phyloP scores from a whole-genome alignment of 2,797 vertebrate species.

The Spea hammondii region DNA sequence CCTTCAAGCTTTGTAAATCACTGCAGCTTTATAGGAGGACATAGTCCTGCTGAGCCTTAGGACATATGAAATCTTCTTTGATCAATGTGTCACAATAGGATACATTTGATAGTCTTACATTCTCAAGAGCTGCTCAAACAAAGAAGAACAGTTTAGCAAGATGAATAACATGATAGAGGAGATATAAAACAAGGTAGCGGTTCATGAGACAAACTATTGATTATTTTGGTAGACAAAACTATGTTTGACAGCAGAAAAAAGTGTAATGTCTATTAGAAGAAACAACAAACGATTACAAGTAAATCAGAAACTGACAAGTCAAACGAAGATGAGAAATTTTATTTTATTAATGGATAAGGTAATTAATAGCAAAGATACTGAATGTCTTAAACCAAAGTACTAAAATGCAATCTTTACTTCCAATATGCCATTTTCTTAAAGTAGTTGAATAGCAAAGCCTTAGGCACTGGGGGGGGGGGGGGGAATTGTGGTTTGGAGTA shows the following conservation, averaged over 20 bases:
- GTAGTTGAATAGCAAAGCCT: too few species aligned
- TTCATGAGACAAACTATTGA: background rate
- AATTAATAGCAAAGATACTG: too few species aligned
- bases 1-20: background rate
- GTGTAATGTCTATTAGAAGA: background rate
- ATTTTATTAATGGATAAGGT: background rate
- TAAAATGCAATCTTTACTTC: too few species aligned
- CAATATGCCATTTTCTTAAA: too few species aligned
- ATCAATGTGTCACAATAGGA: background rate
- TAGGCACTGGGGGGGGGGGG: too few species aligned
- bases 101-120: background rate
- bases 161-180: constrained; percentile 11
- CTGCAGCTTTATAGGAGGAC: background rate
- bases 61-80: background rate
- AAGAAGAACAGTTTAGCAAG: background rate
- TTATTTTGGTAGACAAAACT: constrained; percentile 7
- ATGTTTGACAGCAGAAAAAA: constrained; percentile 4
- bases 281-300: background rate
- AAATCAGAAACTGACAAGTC: background rate
- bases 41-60: background rate
- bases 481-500: too few species aligned
- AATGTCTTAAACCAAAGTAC: too few species aligned
- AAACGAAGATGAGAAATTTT: background rate
- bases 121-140: background rate
- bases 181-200: background rate